Conservation (phyloP, 2,888 invertebrate genomes). For the Archaeoteleia sp. region DNA sequence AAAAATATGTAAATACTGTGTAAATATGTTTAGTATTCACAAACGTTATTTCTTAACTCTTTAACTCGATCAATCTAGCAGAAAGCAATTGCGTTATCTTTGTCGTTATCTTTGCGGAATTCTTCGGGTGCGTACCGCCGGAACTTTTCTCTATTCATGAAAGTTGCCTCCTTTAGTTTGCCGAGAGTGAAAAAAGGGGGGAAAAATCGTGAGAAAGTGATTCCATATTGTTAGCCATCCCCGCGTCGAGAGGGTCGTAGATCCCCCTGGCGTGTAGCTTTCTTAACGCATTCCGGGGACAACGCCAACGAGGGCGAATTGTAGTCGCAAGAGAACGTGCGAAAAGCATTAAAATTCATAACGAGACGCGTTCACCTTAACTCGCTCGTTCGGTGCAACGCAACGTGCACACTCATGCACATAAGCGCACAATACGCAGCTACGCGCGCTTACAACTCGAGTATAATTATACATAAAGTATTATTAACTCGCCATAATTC, state of each 20-base stretch:
- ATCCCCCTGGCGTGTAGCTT: slow-evolving; percentile 20
- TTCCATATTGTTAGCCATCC: slow-evolving; percentile 40
- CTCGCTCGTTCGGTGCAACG: no score
- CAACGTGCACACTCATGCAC: slow-evolving; percentile 23
- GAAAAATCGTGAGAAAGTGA: slow-evolving; percentile 46
- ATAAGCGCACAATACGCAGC: slow-evolving; percentile 30
- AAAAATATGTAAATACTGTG: no score
- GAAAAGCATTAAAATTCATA: slow-evolving; percentile 46
- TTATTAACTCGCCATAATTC: slow-evolving; percentile 73
- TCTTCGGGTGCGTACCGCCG: no score
- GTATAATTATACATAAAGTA: slow-evolving; percentile 73
- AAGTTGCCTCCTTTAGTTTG: slow-evolving; percentile 24
- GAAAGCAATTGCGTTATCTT: no score
- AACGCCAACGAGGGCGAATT: slow-evolving; percentile 24
- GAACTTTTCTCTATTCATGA: slow-evolving; percentile 42
- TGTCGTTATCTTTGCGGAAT: no score
- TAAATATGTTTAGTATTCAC: no score
- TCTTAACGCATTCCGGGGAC: background rate
- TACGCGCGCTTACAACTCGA: slow-evolving; percentile 46
- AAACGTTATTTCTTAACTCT: no score
- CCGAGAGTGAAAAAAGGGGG: slow-evolving; percentile 25
- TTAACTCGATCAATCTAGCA: no score
- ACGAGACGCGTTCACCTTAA: slow-evolving; percentile 12
- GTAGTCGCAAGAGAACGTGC: slow-evolving; percentile 5
- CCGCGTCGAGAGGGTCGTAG: slow-evolving; percentile 25